Conservation (phyloP, 2,797 vertebrate species). For the Huso huso region DNA sequence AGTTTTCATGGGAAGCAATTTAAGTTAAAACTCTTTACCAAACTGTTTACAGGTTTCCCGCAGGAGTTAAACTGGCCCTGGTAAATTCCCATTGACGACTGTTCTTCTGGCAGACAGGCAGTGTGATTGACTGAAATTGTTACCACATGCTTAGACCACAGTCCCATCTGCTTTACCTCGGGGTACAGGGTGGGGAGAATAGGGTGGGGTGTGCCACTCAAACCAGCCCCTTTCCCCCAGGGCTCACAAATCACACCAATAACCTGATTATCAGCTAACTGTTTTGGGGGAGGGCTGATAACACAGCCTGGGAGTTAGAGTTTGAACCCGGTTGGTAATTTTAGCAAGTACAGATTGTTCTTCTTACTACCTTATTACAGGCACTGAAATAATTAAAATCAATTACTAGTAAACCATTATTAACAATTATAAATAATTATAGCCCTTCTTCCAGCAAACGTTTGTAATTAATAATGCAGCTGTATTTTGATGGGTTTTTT, state of each 20-base stretch:
- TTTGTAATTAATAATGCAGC: neutral
- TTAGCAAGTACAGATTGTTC: constrained; percentile 16
- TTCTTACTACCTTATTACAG: constrained; percentile 5
- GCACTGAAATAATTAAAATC: constrained; percentile 13
- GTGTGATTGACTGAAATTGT: constrained; percentile 21
- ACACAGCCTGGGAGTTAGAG: constrained; percentile 15
- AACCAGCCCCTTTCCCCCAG: constrained; percentile 16
- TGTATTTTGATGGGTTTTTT: neutral
- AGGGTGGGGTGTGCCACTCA: constrained; percentile 12
- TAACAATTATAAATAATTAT: neutral
- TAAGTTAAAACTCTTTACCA: neutral
- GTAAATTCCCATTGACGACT: constrained; percentile 2
- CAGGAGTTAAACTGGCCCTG: neutral
- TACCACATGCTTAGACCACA: constrained; percentile 27
- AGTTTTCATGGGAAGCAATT: neutral
- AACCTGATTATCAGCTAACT: constrained; percentile 35
- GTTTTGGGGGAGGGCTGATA: constrained; percentile 33
- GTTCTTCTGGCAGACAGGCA: constrained; percentile 9
- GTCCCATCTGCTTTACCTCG: constrained; percentile 28
- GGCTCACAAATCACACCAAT: constrained; percentile 32
- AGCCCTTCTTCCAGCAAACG: neutral
- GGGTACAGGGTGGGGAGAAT: constrained; percentile 9
- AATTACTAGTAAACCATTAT: neutral
- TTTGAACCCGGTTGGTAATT: constrained; percentile 25
- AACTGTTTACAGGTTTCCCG: neutral